Percentiles rank a stretch among this genome's conserved stretches.
Conservation (phyloP, 2,113 vertebrate species). For the Spizaetus ornatus region DNA sequence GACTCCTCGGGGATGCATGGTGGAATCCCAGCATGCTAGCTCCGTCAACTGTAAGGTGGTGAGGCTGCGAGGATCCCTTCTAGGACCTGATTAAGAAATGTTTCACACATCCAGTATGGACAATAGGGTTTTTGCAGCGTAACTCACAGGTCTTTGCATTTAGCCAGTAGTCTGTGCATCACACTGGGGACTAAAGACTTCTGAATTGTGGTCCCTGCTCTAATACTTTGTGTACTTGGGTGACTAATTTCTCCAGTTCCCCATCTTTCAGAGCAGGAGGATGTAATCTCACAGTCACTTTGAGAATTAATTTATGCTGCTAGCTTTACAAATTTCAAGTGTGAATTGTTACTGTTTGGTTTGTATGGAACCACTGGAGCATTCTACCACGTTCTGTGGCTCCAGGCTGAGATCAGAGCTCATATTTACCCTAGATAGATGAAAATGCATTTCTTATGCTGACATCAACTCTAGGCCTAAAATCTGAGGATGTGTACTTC, state of each 20-base stretch:
- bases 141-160: background rate
- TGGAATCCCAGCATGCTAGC: background rate
- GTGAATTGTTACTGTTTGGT: background rate
- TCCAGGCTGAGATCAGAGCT: background rate
- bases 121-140: background rate
- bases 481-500: background rate
- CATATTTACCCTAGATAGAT: background rate
- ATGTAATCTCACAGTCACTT: background rate
- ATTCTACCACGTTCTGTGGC: background rate
- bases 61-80: background rate
- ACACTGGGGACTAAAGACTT: background rate
- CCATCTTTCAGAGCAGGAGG: background rate
- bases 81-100: background rate
- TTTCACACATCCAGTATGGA: rapidly evolving
- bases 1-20: background rate
- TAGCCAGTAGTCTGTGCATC: background rate
- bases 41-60: background rate
- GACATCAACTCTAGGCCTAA: background rate
- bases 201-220: background rate
- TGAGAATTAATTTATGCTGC: background rate
- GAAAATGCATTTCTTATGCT: background rate
- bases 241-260: background rate
- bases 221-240: background rate
- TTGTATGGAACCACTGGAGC: background rate
- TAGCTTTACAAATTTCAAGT: background rate